These are phyloP conservation scores for Clunio marinus DNA, from an alignment of 2,888 invertebrate species.

Conservation along the genomic window DNA sequence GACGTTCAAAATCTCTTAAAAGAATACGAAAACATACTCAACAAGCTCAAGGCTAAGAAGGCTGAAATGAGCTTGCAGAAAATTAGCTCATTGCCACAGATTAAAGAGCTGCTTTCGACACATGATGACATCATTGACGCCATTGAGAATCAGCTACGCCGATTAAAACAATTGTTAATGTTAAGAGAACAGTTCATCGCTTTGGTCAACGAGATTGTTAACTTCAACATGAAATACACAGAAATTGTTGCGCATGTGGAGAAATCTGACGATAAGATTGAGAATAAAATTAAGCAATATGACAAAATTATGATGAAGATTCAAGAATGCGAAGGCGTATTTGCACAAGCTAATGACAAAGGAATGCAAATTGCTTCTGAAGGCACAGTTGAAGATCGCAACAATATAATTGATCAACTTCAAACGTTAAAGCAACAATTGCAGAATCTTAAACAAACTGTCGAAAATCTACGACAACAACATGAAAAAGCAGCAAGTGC, in stretches of 20 bases:
- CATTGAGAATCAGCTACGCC: constrained; percentile 81
- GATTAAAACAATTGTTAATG: constrained; percentile 70
- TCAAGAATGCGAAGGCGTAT: constrained; percentile 82
- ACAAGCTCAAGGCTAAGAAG: constrained; percentile 73
- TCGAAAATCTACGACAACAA: constrained; percentile 81
- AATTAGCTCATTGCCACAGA: constrained; percentile 69
- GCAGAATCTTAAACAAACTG: constrained; percentile 63
- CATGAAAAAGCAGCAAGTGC: constrained; percentile 85
- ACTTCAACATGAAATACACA: constrained; percentile 81
- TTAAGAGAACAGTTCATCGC: constrained; percentile 85
- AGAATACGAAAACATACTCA: constrained; percentile 72
- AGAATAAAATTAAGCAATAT: constrained; percentile 82
- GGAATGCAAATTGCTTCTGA: constrained; percentile 90
- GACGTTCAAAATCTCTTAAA: constrained; percentile 81
- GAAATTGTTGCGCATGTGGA: constrained; percentile 82
- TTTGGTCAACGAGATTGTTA: constrained; percentile 79
- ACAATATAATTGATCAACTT: constrained; percentile 80
- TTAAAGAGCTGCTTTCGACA: constrained; percentile 72
- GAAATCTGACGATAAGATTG: constrained; percentile 72
- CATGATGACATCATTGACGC: constrained; percentile 81
- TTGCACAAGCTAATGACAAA: constrained; percentile 84
- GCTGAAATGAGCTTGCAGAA: constrained; percentile 72
- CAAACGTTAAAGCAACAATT: constrained; percentile 83
- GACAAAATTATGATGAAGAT: constrained; percentile 81
- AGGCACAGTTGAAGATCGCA: constrained; percentile 80